Conservation (phyloP, 2,113 vertebrate species). For the Myotis brandtii region DNA sequence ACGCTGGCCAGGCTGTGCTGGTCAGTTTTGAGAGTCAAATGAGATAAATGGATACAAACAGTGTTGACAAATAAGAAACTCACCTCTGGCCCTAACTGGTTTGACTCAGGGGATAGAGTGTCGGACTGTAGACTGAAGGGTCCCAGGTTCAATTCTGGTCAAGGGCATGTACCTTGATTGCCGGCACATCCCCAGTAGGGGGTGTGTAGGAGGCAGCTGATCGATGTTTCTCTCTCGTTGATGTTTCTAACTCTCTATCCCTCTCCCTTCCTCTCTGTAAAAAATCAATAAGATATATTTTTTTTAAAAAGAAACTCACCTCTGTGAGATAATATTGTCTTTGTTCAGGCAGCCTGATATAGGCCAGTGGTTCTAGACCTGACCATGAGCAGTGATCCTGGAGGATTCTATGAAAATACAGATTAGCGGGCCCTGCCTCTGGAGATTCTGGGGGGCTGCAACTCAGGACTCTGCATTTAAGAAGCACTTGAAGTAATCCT, state of each 20-base stretch:
- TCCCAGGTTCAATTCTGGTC: no score
- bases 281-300: no score
- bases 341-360: not conserved
- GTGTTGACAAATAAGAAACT: not conserved
- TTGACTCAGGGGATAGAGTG: no score
- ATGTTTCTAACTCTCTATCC: no score
- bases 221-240: no score
- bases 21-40: not conserved
- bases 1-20: fast-evolving
- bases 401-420: not conserved
- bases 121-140: no score
- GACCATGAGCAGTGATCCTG: not conserved
- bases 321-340: fast-evolving
- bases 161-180: no score
- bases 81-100: not conserved
- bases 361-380: not conserved
- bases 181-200: no score
- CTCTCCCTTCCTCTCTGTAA: no score
- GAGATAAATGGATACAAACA: not conserved
- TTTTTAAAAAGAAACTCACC: not conserved
- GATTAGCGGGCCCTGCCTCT: not conserved
- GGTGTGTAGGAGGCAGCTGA: no score
- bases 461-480: not conserved
- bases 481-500: not conserved
- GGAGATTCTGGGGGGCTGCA: not conserved